phyloP scores from a whole-genome alignment of 1,140 invertebrate species.

The Bombus haemorrhoidalis region DNA sequence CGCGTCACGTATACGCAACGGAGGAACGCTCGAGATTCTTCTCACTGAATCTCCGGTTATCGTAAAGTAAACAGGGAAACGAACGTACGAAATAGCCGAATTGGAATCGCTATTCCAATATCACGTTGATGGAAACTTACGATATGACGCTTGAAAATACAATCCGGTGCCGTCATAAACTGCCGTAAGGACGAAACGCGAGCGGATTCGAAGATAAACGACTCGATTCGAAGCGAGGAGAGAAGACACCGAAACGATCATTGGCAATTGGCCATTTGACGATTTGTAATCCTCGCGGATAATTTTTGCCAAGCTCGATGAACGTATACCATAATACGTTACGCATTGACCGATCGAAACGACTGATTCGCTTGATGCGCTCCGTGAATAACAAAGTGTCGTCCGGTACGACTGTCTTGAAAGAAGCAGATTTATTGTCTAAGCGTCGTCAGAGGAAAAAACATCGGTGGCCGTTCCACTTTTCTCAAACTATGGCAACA shows the following conservation, averaged over 20 bases:
- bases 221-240: too few relatives aligned
- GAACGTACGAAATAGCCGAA: neutral
- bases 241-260: neutral
- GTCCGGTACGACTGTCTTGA: neutral
- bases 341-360: neutral
- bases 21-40: neutral
- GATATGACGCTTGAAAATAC: neutral
- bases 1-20: too few relatives aligned
- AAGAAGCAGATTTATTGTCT: neutral
- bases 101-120: neutral
- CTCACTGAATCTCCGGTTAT: neutral
- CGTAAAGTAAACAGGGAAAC: neutral
- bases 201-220: neutral
- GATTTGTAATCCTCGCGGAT: too few relatives aligned
- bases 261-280: neutral
- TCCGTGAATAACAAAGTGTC: neutral
- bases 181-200: neutral
- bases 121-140: neutral
- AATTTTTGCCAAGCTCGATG: neutral
- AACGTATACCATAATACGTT: neutral
- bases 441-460: too few relatives aligned
- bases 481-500: slow-evolving; percentile 53
- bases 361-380: neutral
- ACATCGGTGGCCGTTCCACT: slow-evolving; percentile 46
- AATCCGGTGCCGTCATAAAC: neutral